Percentiles rank a stretch among this genome's conserved stretches.
phyloP scores from a whole-genome alignment of 2,113 vertebrate genomes.

The Gallinago undulata region DNA sequence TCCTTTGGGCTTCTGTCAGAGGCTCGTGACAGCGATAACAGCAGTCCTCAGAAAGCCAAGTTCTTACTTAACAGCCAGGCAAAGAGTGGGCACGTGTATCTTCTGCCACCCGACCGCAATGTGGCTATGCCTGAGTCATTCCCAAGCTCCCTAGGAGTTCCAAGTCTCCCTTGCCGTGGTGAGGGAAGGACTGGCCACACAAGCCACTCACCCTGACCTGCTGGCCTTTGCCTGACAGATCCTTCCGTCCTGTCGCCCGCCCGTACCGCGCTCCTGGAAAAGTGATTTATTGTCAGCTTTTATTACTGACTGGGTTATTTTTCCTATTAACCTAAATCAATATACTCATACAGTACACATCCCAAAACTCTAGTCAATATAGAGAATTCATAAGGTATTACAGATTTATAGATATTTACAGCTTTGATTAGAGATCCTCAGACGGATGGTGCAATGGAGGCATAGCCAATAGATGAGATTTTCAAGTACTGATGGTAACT shows the following conservation, averaged over 20 bases:
- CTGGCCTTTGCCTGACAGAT: neutral
- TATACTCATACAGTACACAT: constrained; percentile 38
- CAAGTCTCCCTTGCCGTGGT: fast-evolving
- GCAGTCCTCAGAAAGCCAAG: neutral
- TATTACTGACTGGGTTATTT: constrained; percentile 28
- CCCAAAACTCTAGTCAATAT: constrained; percentile 48
- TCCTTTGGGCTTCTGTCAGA: neutral
- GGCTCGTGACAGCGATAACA: neutral
- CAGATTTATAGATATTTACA: constrained; percentile 54
- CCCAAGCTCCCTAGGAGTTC: neutral
- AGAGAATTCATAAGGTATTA: constrained; percentile 40
- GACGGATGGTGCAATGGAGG: neutral
- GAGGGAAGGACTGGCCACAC: neutral
- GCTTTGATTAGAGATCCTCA: constrained; percentile 34
- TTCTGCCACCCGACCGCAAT: fast-evolving
- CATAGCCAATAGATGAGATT: constrained; percentile 31
- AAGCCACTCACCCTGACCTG: fast-evolving
- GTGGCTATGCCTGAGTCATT: neutral
- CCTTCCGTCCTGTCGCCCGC: neutral
- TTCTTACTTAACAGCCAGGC: neutral
- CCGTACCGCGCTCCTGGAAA: fast-evolving
- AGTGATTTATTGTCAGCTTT: neutral
- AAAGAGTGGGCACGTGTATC: neutral
- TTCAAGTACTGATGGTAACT: constrained; percentile 16
- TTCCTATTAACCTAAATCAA: constrained; percentile 55